Conservation (phyloP, 1,140 invertebrate genomes). For the Drosophila grimshawi region DNA sequence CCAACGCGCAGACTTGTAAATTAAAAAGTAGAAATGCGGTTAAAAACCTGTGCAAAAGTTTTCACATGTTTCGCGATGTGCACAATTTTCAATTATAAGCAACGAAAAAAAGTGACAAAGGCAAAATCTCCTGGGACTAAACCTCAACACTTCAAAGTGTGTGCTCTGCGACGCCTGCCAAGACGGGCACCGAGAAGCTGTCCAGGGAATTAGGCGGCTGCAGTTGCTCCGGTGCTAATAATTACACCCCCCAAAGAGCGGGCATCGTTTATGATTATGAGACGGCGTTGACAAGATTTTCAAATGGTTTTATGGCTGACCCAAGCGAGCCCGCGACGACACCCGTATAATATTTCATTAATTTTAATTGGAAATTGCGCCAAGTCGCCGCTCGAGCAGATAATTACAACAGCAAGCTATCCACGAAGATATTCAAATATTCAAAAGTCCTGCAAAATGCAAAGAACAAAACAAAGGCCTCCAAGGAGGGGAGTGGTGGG, state of each 20-base stretch:
- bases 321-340: conserved; percentile 16
- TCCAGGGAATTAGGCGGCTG: conserved; percentile 51
- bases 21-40: conserved; percentile 60
- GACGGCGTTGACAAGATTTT: conserved; percentile 78
- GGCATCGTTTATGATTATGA: conserved; percentile 72
- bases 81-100: conserved; percentile 65
- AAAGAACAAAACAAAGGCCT: conserved; percentile 42
- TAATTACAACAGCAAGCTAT: conserved; percentile 65
- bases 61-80: conserved; percentile 20
- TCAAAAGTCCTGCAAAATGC: conserved; percentile 41
- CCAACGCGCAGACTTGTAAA: conserved; percentile 62
- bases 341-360: conserved; percentile 76
- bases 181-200: conserved; percentile 11
- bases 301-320: conserved; percentile 79
- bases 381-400: conserved; percentile 72
- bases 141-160: conserved; percentile 72
- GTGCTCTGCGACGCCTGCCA: conserved; percentile 22
- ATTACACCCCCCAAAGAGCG: conserved; percentile 44
- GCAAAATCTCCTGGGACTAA: conserved; percentile 27
- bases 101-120: conserved; percentile 20
- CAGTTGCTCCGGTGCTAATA: conserved; percentile 65
- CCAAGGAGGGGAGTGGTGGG: not conserved
- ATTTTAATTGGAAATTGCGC: conserved; percentile 81
- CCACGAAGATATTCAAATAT: conserved; percentile 63
- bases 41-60: conserved; percentile 32